Evolutionary conservation across 2,888 invertebrate genomes (phyloP), one percentile per base, ranked within the genome.

Genomic region (Hypomecis atomaria): DNA sequence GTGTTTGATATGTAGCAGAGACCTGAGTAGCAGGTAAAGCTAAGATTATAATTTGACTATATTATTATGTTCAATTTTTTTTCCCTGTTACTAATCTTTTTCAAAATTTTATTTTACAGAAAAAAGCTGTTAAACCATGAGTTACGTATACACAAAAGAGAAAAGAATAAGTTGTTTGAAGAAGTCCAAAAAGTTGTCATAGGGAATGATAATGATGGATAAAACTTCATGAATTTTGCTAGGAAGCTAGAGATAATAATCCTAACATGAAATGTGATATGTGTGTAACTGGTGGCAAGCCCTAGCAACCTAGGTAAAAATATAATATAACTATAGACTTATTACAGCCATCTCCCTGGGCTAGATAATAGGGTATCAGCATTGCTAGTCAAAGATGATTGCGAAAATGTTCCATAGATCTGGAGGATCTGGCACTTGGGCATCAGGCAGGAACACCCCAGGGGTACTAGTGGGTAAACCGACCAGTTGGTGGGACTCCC

Each of bases 1-100:
- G n/a, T 75, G 76, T 60, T 65, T 71, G 8, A 70, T 75, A 47
- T 77, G 76, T 57, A 69, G 75, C 5, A 63, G 63, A 34, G 71
- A 75, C 65, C 47, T 76, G 8, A 69, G 69, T 57, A 71, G 71
- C 55, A 72, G 73, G 74, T 76, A 64, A 48, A 6, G 23, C 5
- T 50, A 23, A 23, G 23, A 23, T 23, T 23, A 23, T 53, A 6
- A 23, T 23, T 23, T 44, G 5, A 44, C 5, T 4, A 33, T 33
- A 33, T 23, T 47, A 33, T 8, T 47, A 33, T 33, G 10, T 38
- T 38, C 1, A 38, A 23, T 2, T 23, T 23, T 23, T 23, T 23
- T 23, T 23, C 3, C 23, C 3, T 23, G 23, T 23, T 1, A 23
- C 23, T 23, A 23, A 23, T 13, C 42, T 23, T 0, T 33, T 7